Evolutionary conservation across 2,888 invertebrate genomes (phyloP), one percentile per base, ranked within the genome.

Genomic region (Melieria crassipennis): DNA sequence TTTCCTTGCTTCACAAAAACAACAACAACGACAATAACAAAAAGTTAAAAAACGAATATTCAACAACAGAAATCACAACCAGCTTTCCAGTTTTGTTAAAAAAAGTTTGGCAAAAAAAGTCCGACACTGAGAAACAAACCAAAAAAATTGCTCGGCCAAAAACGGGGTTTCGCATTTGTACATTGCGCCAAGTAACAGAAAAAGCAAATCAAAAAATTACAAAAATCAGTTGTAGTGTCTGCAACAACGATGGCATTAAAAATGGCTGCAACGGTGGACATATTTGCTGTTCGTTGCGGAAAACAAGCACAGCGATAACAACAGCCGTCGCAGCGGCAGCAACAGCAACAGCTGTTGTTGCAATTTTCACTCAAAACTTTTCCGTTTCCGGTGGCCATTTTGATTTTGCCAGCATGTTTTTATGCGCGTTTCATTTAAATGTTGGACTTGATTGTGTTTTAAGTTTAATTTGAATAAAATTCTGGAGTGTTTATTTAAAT

Each of bases 341-440:
- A 30, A 42, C 64, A 42, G 30, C 52, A 64, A 52, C 64, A 52
- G 64, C 64, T 52, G 64, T 43, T 64, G 64, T 30, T 52, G 52
- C 64, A 64, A 52, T 64, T 57, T 58, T 66, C 13, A 47, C 48
- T 48, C 11, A 7, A 11, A 57, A 48, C 55, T 66, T 66, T 66
- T 67, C 42, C 50, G 61, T 43, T 67, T 67, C 67, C 67, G 61
- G 43, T 67, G 52, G 16, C 67, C 60, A 67, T 67, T 67, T 67
- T 67, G 60, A 50, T 30, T 50, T 60, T 10, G 42, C 4, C 13
- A 52, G 30, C n/a, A 42, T 30, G 9, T 43, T 52, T 52, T 52
- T 52, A 13, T 52, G 11, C 13, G 52, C 46, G 47, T 48, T 62
- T 13, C 47, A 11, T 4, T 62, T 62, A 45, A 45, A 7, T 46